Evolutionary conservation across 2,113 vertebrate genomes (phyloP), one percentile per base, ranked within the genome.

Genomic region (Lepisosteus oculatus): DNA sequence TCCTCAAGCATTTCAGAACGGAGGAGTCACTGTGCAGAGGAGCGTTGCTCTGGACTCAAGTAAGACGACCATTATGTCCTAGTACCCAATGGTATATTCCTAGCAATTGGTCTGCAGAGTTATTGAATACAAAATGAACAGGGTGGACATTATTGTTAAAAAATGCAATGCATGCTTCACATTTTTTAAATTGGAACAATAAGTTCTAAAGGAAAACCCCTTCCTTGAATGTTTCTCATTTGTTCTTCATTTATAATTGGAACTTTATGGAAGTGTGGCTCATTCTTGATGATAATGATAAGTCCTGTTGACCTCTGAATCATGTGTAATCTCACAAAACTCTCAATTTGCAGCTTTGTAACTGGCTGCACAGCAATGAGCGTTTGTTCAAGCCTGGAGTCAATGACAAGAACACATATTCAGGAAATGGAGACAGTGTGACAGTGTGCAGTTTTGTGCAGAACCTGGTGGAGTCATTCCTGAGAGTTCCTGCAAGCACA

Each of bases 1-100:
- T 98, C 76, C 88, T 98, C 76, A 69, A 84, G 59, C 90, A 89
- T 75, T 90, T 99, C 74, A 93, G 88, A 76, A 84, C 88, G 56
- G 94, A 98, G 0, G 96, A 98, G 73, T 97, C 95, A 2, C 84
- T 98, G 6, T 86, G 90, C 59, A 90, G 95, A 78, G 94, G 94
- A 42, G 95, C 95, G 0, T 7, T 66, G 3, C 77, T 98, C 3
- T 99, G 96, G 97, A 84, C 79, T 63, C 90, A 94, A 95, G 96
- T 98, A 81, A 4, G 65, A 62, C 17, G n/a, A 29, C 29, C 29
- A 29, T 29, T 1, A 29, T 29, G 29, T 29, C 29, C 29, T 29
- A 29, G 29, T 29, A 29, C 29, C 29, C 29, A 29, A 2, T 29
- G 29, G 29, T 29, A 29, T 29, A 29, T 29, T 29, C 29, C 29